Conservation (phyloP, 2,797 vertebrate species). For the Melanotaenia pygmaea region DNA sequence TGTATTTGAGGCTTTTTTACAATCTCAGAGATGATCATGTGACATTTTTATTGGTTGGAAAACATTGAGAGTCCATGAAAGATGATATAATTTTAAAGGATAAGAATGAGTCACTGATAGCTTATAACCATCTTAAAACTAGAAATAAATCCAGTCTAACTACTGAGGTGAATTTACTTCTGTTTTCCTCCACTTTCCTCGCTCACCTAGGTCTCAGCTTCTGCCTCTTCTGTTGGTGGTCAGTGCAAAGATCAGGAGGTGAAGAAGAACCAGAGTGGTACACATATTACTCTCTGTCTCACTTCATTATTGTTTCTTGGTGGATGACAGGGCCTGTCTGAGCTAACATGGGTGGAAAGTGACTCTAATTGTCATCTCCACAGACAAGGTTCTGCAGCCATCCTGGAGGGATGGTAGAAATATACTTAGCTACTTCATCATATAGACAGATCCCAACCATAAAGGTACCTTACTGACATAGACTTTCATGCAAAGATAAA, state of each 20-base stretch:
- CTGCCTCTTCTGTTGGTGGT: slow-evolving; percentile 74
- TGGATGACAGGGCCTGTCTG: slow-evolving; percentile 85
- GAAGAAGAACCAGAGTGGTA: slow-evolving; percentile 81
- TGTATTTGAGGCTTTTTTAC: slow-evolving; percentile 45
- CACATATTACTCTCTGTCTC: slow-evolving; percentile 86
- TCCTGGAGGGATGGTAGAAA: slow-evolving; percentile 81
- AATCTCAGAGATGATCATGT: slow-evolving; percentile 54
- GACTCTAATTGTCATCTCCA: slow-evolving; percentile 89
- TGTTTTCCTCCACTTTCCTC: slow-evolving; percentile 42
- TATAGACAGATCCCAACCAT: slow-evolving; percentile 80
- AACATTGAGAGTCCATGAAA: slow-evolving; percentile 60
- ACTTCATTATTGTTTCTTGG: slow-evolving; percentile 74
- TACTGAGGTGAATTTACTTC: slow-evolving; percentile 62
- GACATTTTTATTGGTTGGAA: slow-evolving; percentile 69
- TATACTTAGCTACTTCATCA: slow-evolving; percentile 87
- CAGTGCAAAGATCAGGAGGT: slow-evolving; percentile 81
- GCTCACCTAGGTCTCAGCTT: slow-evolving; percentile 26
- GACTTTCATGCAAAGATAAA: slow-evolving; percentile 86
- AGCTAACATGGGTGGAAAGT: slow-evolving; percentile 86
- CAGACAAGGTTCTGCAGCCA: slow-evolving; percentile 86
- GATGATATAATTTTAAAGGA: slow-evolving; percentile 58
- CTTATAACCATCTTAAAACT: slow-evolving; percentile 73
- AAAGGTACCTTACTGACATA: slow-evolving; percentile 78
- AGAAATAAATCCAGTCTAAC: slow-evolving; percentile 69
- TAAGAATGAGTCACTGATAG: slow-evolving; percentile 77